Conservation (phyloP, 2,888 invertebrate species). For the Amphiduros pacificus region DNA sequence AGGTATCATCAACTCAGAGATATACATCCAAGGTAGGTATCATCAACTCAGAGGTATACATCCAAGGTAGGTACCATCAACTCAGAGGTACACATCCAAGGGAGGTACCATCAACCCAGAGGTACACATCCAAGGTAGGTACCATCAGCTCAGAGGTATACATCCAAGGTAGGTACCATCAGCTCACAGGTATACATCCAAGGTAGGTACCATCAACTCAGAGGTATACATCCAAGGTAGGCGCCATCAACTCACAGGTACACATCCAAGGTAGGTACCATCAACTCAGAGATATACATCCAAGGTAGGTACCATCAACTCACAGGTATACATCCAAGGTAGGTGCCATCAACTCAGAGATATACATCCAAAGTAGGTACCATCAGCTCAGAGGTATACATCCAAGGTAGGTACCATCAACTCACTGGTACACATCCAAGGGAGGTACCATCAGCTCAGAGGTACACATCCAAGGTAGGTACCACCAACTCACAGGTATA, state of each 20-base stretch:
- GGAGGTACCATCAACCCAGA: background rate
- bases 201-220: background rate
- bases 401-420: background rate
- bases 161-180: background rate
- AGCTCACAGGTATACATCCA: background rate
- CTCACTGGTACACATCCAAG: background rate
- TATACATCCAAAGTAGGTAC: background rate
- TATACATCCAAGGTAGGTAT: background rate
- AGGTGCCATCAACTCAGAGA: background rate
- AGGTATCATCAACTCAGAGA: too few relatives aligned
- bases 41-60: background rate
- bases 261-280: background rate
- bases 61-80: too few relatives aligned
- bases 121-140: background rate
- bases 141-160: too few relatives aligned
- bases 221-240: conserved; percentile 1
- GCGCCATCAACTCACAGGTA: too few relatives aligned
- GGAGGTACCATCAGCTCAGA: too few relatives aligned
- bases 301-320: too few relatives aligned
- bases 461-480: background rate
- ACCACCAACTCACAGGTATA: background rate
- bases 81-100: too few relatives aligned
- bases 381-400: too few relatives aligned
- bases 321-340: too few relatives aligned
- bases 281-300: background rate